These are phyloP conservation scores for Chelmon rostratus DNA, from an alignment of 2,797 vertebrate genomes.

Conservation along the genomic window DNA sequence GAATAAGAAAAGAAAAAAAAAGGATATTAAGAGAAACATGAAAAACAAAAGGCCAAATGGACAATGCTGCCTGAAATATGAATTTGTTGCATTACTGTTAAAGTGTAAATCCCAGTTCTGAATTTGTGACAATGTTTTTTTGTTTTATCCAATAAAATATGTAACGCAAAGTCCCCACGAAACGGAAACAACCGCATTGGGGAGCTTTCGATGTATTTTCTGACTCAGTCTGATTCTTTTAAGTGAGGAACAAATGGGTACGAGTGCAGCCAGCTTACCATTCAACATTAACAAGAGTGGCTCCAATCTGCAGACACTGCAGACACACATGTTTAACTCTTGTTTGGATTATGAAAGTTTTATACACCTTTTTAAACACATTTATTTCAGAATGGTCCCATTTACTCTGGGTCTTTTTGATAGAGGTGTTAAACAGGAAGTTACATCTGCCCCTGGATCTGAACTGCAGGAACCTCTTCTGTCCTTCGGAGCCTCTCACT, in stretches of 20 bases:
- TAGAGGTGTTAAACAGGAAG: no score
- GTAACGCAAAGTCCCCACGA: background rate
- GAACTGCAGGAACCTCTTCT: no score
- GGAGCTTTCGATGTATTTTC: slow-evolving; percentile 9
- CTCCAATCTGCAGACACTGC: slow-evolving; percentile 1
- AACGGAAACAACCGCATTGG: slow-evolving; percentile 8
- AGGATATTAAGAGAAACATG: slow-evolving; percentile 31
- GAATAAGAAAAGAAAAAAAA: slow-evolving; percentile 18
- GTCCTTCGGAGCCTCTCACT: no score
- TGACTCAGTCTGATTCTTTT: background rate
- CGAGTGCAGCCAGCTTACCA: background rate
- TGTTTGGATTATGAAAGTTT: no score
- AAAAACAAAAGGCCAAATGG: slow-evolving; percentile 39
- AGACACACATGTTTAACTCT: background rate
- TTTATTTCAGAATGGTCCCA: no score
- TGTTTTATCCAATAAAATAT: slow-evolving; percentile 16
- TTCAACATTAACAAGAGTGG: background rate
- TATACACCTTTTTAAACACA: no score
- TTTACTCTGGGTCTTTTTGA: no score
- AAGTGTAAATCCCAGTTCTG: slow-evolving; percentile 29
- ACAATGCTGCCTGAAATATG: slow-evolving; percentile 33
- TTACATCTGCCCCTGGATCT: no score
- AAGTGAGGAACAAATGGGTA: no score
- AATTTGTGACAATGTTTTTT: slow-evolving; percentile 9
- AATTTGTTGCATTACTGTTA: slow-evolving; percentile 25